Percentiles rank a stretch among this genome's conserved stretches.
Conservation (phyloP, 2,888 invertebrate species). For the Oscheius myriophilus region DNA sequence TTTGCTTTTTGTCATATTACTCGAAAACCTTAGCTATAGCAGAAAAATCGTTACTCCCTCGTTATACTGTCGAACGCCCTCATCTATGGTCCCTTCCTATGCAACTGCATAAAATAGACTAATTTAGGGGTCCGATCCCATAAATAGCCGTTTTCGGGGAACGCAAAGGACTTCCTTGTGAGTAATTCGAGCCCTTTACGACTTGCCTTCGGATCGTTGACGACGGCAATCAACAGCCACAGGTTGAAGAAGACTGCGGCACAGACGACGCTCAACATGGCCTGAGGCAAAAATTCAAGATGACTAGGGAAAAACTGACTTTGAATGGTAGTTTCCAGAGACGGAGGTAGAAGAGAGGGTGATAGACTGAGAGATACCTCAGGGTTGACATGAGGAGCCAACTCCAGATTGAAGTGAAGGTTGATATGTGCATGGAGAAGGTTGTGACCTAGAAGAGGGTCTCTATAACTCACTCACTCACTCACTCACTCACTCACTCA, state of each 20-base stretch:
- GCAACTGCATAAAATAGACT: background rate
- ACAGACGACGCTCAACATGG: slow-evolving; percentile 33
- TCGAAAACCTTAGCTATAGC: too few species aligned
- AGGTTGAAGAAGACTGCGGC: slow-evolving; percentile 40
- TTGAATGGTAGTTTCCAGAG: slow-evolving; percentile 50
- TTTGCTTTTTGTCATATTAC: too few species aligned
- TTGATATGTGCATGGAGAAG: slow-evolving; percentile 46
- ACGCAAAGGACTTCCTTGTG: too few species aligned
- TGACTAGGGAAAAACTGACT: slow-evolving; percentile 32
- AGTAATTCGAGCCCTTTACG: background rate
- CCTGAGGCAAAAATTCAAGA: slow-evolving; percentile 33
- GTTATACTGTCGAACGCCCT: too few species aligned
- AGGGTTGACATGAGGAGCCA: slow-evolving; percentile 54
- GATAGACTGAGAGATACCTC: slow-evolving; percentile 52
- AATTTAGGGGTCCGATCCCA: too few species aligned
- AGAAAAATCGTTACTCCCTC: too few species aligned
- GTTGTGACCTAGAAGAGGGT: slow-evolving; percentile 34
- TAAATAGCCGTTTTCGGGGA: too few species aligned
- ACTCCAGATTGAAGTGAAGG: slow-evolving; percentile 49
- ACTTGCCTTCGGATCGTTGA: slow-evolving; percentile 28
- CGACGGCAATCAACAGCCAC: slow-evolving; percentile 42
- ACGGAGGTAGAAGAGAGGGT: slow-evolving; percentile 53
- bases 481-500: background rate
- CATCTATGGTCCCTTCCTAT: background rate
- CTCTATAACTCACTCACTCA: background rate